Conservation (phyloP, 2,113 vertebrate species). For the Oryzias melastigma region DNA sequence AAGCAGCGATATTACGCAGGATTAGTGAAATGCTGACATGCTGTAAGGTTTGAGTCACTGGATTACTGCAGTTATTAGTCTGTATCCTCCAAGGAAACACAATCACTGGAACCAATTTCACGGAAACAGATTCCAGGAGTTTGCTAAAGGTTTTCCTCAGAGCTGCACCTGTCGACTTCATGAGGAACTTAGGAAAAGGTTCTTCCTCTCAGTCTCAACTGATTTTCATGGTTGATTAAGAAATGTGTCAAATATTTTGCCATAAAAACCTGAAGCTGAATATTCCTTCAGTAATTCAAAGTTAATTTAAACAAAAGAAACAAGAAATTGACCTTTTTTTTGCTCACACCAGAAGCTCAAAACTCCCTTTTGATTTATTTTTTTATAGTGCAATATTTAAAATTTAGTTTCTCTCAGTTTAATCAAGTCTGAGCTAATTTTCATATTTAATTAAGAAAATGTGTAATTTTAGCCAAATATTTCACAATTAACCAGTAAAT, state of each 20-base stretch:
- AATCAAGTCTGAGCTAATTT: too few species aligned
- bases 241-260: background rate
- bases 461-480: too few species aligned
- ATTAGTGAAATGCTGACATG: background rate
- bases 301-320: too few species aligned
- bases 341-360: too few species aligned
- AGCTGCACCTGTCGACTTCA: background rate
- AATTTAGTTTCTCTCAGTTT: too few species aligned
- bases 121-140: background rate
- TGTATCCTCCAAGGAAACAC: background rate
- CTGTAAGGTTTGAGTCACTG: background rate
- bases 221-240: background rate
- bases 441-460: too few species aligned
- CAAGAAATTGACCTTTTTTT: too few species aligned
- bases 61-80: background rate
- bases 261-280: too few species aligned
- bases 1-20: background rate
- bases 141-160: constrained; percentile 1
- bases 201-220: background rate
- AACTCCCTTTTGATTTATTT: too few species aligned
- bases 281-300: too few species aligned
- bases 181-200: background rate
- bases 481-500: too few species aligned
- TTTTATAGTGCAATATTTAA: too few species aligned
- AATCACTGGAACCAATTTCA: constrained; percentile 14